Base-by-base conservation (phyloP, 2,888 invertebrate species). In the Aspidapion aeneum region DNA sequence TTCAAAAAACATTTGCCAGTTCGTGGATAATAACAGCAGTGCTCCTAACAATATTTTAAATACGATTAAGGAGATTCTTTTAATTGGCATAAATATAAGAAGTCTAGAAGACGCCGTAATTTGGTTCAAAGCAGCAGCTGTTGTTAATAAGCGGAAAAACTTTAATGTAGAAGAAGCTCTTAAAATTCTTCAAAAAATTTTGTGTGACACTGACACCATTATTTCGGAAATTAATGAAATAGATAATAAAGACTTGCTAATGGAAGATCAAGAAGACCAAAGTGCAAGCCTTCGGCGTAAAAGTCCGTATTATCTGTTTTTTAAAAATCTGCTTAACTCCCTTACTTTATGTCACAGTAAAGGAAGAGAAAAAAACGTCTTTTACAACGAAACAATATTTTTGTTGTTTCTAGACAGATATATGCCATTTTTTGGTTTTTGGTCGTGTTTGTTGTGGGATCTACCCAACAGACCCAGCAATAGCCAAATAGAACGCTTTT, bases 1-100 rank as follows among this genome's bases (percentile, higher is more conserved):
- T 18, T 3, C 49, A 18, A 58, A 58, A 58, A 58, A 48, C n/a
- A 48, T 48, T 12, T 48, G 49, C n/a, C 9, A 48, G n/a, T 48
- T 48, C 9, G 49, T 48, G 9, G 49, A 48, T 48, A n/a, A 48
- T n/a, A 48, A 48, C 9, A 12, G 49, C 49, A n/a, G 9, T 48
- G 9, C 49, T 48, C 49, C n/a, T 12, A n/a, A 48, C 9, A 48
- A n/a, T 48, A 48, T 12, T n/a, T n/a, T 12, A 48, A 48, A 48
- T 48, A n/a, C 49, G 9, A 48, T 48, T 12, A 48, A 48, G n/a
- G 49, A 48, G n/a, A n/a, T 48, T 12, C n/a, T 48, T 12, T 12
- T 48, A 12, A n/a, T 48, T 9, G 49, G 49, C 9, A 48, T 48
- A 12, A 48, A 48, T 48, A 9, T 48, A 12, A 9, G n/a, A 48